Evolutionary conservation across 2,113 vertebrate species (phyloP), one percentile per base, ranked within the genome.

Genomic region (Phasianus colchicus): DNA sequence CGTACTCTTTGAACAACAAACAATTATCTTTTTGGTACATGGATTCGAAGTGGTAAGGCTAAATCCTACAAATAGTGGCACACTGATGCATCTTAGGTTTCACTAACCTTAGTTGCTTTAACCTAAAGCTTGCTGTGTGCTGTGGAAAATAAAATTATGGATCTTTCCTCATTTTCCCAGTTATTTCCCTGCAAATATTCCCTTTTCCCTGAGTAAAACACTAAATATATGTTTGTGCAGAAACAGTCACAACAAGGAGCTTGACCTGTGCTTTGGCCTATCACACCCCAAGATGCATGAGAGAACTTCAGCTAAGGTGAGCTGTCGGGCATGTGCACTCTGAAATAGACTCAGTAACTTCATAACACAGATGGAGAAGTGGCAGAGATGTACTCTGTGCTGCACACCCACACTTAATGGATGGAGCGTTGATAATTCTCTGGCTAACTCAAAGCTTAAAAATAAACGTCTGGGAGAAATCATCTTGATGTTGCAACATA

Each of bases 41-140:
- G 5, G 10, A 72, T 74, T 86, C 32, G 38, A 74, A 24, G 27
- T 36, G 57, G 30, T 8, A 57, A 79, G 72, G 72, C 25, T 86
- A 93, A 93, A 93, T 72, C 79, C 36, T 89, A 40, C 69, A 45
- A 88, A 77, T 4, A 17, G 9, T 82, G 84, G 77, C 83, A 86
- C 8, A 11, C 63, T 86, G 81, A 83, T 79, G 54, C 60, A 93
- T 63, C 48, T 65, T 90, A 67, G 32, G 52, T 72, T 93, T 89
- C 58, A 48, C 54, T 76, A n/a, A 92, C 83, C 91, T 97, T 67
- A 94, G 67, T 50, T 92, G 43, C 72, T 94, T 96, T 88, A 97
- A 94, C 95, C 90, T 95, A 87, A 89, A 97, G 40, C 92, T 96
- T 36, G 7, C 84, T 86, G 83, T 67, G 89, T 95, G 88, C 67